These are phyloP conservation scores for Neoscelio sp. DNA, from an alignment of 2,888 invertebrate species.

Conservation along the genomic window DNA sequence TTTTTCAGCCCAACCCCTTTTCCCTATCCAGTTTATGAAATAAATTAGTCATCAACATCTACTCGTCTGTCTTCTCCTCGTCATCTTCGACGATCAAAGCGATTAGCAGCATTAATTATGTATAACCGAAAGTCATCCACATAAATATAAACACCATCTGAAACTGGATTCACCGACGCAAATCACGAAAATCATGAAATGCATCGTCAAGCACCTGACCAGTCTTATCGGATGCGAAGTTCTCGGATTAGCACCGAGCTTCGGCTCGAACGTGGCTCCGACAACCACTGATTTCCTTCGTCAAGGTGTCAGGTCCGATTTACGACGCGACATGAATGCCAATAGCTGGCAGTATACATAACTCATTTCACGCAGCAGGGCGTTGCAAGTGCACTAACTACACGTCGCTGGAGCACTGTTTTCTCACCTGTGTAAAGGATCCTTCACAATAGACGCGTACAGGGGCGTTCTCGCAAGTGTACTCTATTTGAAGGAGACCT, in stretches of 20 bases:
- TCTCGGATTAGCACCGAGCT: too few relatives aligned
- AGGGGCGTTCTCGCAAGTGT: too few relatives aligned
- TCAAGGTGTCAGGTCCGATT: conserved; percentile 76
- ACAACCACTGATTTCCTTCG: conserved; percentile 79
- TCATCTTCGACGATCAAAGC: conserved; percentile 34
- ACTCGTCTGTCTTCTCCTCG: conserved; percentile 34
- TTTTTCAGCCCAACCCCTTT: too few relatives aligned
- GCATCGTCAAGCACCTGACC: conserved; percentile 55
- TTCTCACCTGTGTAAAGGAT: conserved; percentile 49
- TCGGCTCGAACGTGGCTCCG: conserved; percentile 67
- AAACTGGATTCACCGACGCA: conserved; percentile 30
- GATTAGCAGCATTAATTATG: conserved; percentile 46
- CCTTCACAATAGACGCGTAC: too few relatives aligned
- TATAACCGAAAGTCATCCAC: conserved; percentile 23
- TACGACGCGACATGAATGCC: conserved; percentile 77
- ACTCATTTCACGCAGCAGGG: conserved; percentile 71
- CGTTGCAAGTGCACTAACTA: conserved; percentile 35
- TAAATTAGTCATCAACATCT: conserved; percentile 38
- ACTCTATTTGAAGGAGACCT: too few relatives aligned
- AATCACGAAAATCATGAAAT: conserved; percentile 4
- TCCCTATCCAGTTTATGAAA: conserved; percentile 8
- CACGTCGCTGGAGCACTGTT: conserved; percentile 11
- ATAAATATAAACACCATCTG: conserved; percentile 30
- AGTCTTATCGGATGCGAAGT: conserved; percentile 47
- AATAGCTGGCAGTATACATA: conserved; percentile 73